A percentile compares a stretch with the other conserved stretches of the same genome.
Conservation (phyloP, 2,888 invertebrate species). For the Leptarthrus brevirostris region DNA sequence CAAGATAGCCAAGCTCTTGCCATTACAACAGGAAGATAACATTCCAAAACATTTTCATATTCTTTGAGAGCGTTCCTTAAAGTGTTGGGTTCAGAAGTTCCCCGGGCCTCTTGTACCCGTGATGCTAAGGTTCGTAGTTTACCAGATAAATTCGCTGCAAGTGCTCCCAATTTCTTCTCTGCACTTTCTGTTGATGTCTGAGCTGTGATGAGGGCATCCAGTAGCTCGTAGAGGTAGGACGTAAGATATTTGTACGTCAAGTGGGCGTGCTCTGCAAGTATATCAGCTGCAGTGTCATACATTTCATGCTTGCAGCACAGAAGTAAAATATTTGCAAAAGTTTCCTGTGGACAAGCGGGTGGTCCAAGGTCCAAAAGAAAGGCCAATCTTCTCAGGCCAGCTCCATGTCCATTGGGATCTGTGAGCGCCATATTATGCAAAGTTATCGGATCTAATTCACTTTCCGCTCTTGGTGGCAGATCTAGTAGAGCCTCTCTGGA, state of each 20-base stretch:
- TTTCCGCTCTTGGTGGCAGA: slow-evolving; percentile 94
- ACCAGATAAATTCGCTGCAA: slow-evolving; percentile 92
- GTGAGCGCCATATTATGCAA: slow-evolving; percentile 95
- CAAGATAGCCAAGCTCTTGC: slow-evolving; percentile 99
- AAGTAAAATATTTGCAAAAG: slow-evolving; percentile 93
- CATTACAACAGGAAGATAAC: slow-evolving; percentile 98
- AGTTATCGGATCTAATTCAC: slow-evolving; percentile 97
- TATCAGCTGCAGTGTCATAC: slow-evolving; percentile 97
- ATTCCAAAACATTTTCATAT: slow-evolving; percentile 87
- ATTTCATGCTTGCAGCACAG: slow-evolving; percentile 98
- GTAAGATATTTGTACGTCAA: slow-evolving; percentile 95
- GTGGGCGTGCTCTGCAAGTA: slow-evolving; percentile 96
- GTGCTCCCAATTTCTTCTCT: slow-evolving; percentile 93
- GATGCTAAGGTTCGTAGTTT: slow-evolving; percentile 90
- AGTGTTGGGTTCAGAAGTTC: slow-evolving; percentile 88
- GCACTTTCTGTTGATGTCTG: slow-evolving; percentile 98
- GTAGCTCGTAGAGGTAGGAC: slow-evolving; percentile 92
- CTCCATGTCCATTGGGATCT: slow-evolving; percentile 93
- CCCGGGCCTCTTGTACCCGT: slow-evolving; percentile 91
- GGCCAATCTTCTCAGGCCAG: slow-evolving; percentile 81
- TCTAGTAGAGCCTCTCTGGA: slow-evolving; percentile 88
- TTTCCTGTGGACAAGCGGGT: slow-evolving; percentile 89
- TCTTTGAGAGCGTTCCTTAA: slow-evolving; percentile 91
- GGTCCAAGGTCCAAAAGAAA: slow-evolving; percentile 95
- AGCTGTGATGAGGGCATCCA: slow-evolving; percentile 96